phyloP scores from a whole-genome alignment of 2,888 invertebrate genomes.

The Lutraria lutraria region DNA sequence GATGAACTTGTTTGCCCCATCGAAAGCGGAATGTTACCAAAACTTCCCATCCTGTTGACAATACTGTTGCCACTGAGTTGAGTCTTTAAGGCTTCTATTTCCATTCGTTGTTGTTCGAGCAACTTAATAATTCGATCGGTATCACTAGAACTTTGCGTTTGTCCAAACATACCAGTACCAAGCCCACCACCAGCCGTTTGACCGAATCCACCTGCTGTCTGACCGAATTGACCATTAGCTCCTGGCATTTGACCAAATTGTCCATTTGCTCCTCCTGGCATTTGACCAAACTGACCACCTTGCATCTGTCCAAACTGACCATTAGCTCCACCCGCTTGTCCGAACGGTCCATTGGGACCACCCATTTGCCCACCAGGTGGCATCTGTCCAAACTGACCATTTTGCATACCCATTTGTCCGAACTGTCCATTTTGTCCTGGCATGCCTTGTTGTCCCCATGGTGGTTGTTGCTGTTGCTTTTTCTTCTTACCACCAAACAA shows the following conservation, averaged over 20 bases:
- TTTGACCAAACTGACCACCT: conserved; percentile 8
- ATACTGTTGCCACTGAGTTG: conserved; percentile 43
- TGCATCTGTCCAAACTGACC: conserved; percentile 13
- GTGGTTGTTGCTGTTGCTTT: conserved; percentile 32
- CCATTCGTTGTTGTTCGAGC: conserved; percentile 52
- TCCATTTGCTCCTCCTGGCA: conserved; percentile 1
- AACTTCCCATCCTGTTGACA: conserved; percentile 42
- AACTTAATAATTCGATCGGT: conserved; percentile 52
- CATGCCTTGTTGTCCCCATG: conserved; percentile 13
- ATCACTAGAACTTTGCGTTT: background rate
- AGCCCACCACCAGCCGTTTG: background rate
- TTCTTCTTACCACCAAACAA: conserved; percentile 35
- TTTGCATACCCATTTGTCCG: conserved; percentile 27
- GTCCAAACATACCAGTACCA: background rate
- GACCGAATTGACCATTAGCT: conserved; percentile 11
- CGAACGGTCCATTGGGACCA: conserved; percentile 33
- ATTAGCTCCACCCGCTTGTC: conserved; percentile 15
- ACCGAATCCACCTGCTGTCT: conserved; percentile 9
- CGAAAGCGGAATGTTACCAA: conserved; percentile 47
- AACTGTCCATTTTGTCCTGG: conserved; percentile 22
- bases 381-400: conserved; percentile 25
- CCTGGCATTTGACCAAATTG: conserved; percentile 21
- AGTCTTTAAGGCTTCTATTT: conserved; percentile 54
- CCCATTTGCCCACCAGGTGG: conserved; percentile 33
- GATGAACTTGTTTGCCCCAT: conserved; percentile 47